A percentile compares a stretch with the other conserved stretches of the same genome.
These are phyloP conservation scores for Microtus richardsoni DNA, from an alignment of 2,113 vertebrate genomes.

Conservation along the genomic window DNA sequence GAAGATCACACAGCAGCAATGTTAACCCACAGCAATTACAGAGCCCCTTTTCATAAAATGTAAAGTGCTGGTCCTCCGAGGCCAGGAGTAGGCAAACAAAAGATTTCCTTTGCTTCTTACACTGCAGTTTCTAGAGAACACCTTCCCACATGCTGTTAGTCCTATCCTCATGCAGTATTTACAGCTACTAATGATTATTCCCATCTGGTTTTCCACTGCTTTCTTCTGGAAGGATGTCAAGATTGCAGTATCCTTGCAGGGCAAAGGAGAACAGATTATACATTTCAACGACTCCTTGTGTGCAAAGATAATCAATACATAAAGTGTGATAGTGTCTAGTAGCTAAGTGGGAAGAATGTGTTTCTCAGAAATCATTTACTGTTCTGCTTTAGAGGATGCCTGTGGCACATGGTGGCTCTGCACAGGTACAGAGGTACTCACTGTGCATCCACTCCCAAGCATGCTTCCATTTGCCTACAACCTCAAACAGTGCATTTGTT, in stretches of 20 bases:
- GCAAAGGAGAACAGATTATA: neutral
- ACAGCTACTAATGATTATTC: slow-evolving; percentile 33
- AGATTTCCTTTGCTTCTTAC: neutral
- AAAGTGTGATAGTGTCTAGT: neutral
- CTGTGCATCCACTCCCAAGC: neutral
- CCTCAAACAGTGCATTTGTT: slow-evolving; percentile 44
- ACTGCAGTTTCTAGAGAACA: neutral
- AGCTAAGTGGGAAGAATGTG: neutral
- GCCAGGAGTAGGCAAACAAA: neutral
- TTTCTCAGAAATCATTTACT: neutral
- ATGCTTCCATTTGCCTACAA: slow-evolving; percentile 6
- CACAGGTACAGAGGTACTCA: neutral
- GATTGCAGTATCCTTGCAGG: neutral
- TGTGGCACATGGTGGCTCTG: neutral
- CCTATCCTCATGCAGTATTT: neutral
- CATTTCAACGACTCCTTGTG: neutral
- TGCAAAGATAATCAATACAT: neutral
- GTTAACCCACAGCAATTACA: neutral
- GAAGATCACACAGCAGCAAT: neutral
- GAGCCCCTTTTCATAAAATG: neutral
- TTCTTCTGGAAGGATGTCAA: slow-evolving; percentile 14
- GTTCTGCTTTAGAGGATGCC: slow-evolving; percentile 48
- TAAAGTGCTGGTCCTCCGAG: too few species aligned
- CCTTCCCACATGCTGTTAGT: neutral
- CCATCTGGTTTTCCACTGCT: neutral